These are phyloP conservation scores for Dryobotodes eremita DNA, from an alignment of 2,888 invertebrate species.

Conservation along the genomic window DNA sequence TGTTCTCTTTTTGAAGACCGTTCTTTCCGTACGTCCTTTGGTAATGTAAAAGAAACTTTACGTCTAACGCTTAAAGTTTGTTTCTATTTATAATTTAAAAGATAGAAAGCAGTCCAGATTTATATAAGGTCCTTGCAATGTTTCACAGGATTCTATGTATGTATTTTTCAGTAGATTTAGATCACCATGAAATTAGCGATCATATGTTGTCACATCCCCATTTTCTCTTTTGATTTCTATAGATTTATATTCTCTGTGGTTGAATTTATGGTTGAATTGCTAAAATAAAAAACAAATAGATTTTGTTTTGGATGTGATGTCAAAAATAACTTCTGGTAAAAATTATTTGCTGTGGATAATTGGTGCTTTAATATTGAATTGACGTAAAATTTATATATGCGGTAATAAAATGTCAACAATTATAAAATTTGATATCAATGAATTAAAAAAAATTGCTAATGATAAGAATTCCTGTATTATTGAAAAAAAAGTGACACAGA, in stretches of 20 bases:
- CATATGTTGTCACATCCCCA: neutral
- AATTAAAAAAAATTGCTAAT: conserved; percentile 89
- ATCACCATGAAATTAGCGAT: neutral
- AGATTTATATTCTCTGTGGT: conserved; percentile 21
- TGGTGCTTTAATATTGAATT: conserved; percentile 19
- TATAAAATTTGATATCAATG: conserved; percentile 89
- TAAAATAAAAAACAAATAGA: too few relatives aligned
- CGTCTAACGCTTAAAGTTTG: too few relatives aligned
- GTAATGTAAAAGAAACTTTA: too few relatives aligned
- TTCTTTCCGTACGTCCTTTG: too few relatives aligned
- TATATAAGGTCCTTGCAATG: too few relatives aligned
- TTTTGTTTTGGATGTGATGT: conserved; percentile 23
- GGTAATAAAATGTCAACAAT: conserved; percentile 84
- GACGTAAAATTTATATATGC: conserved; percentile 49
- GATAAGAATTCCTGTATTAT: conserved; percentile 91
- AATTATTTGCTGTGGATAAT: conserved; percentile 32
- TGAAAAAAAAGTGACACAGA: conserved; percentile 90
- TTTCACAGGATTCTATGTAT: too few relatives aligned
- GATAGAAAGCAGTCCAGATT: too few relatives aligned
- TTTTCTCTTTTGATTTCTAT: neutral
- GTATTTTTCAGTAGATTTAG: too few relatives aligned
- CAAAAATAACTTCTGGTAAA: conserved; percentile 49
- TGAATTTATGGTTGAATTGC: conserved; percentile 6
- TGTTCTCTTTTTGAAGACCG: too few relatives aligned
- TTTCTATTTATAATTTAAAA: too few relatives aligned